These are phyloP conservation scores for Oceanodroma tethys DNA, from an alignment of 2,113 vertebrate genomes.

Conservation along the genomic window DNA sequence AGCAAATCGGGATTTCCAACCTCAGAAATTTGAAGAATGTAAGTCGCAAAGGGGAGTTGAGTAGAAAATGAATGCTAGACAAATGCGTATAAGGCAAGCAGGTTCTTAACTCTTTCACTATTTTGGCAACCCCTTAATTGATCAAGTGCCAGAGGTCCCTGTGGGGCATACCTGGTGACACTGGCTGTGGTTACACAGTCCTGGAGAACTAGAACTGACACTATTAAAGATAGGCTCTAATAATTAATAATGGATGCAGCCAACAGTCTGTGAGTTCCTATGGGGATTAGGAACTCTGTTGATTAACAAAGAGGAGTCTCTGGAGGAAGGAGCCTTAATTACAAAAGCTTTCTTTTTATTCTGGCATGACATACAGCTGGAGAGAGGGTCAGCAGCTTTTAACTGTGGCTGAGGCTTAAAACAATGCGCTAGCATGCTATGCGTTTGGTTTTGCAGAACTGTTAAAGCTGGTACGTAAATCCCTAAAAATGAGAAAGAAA, in stretches of 20 bases:
- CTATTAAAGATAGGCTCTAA: neutral
- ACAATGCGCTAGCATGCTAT: neutral
- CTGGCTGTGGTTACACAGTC: neutral
- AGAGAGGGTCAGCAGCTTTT: neutral
- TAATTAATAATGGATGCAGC: slow-evolving; percentile 49
- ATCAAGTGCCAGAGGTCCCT: neutral
- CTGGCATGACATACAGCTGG: neutral
- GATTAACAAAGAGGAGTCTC: slow-evolving; percentile 66
- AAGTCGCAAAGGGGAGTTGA: neutral
- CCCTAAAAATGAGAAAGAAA: neutral
- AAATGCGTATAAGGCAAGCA: accelerated
- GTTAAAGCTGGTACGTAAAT: neutral
- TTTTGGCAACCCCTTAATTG: neutral
- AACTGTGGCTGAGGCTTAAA: neutral
- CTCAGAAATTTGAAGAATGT: accelerated
- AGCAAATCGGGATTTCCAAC: neutral
- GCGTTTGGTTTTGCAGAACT: neutral
- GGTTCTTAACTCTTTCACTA: neutral
- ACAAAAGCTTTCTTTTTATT: slow-evolving; percentile 1
- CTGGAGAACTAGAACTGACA: neutral
- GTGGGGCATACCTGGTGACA: neutral
- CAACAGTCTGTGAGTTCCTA: slow-evolving; percentile 8
- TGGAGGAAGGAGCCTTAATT: slow-evolving; percentile 60
- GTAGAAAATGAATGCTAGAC: neutral
- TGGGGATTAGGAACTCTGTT: slow-evolving; percentile 32